These are phyloP conservation scores for Pipistrellus kuhlii DNA, from an alignment of 2,797 vertebrate species.

Conservation along the genomic window DNA sequence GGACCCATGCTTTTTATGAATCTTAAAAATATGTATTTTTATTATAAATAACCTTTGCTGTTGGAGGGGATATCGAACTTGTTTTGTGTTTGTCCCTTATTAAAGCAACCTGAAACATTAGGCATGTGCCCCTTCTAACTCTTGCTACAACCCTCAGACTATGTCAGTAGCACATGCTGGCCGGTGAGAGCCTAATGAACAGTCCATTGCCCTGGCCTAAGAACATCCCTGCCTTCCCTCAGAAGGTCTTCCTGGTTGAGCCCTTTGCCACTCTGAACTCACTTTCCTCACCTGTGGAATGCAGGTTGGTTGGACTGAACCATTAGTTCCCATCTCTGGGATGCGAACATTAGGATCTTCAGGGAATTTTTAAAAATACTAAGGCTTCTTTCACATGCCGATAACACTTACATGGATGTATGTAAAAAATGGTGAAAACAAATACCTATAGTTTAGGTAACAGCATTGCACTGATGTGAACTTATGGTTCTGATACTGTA, in stretches of 20 bases:
- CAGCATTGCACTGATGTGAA: background rate
- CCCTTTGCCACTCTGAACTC: background rate
- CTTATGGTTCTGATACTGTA: background rate
- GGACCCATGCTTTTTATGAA: background rate
- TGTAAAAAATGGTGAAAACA: background rate
- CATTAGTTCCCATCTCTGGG: background rate
- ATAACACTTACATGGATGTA: background rate
- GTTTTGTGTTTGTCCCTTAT: background rate
- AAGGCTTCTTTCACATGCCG: background rate
- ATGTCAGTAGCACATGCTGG: background rate
- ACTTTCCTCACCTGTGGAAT: background rate
- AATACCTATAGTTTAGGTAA: background rate
- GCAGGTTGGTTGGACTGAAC: background rate
- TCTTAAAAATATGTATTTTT: background rate
- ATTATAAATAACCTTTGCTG: background rate
- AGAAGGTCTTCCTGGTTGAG: background rate
- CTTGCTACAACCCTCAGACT: background rate
- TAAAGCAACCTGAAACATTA: background rate
- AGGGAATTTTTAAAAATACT: background rate
- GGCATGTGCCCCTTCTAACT: background rate
- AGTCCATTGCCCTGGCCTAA: background rate
- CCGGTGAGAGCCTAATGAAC: accelerated
- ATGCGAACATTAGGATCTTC: background rate
- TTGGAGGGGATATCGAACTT: background rate
- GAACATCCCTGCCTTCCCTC: background rate